phyloP scores from a whole-genome alignment of 2,797 vertebrate genomes.

The Thamnophis elegans region DNA sequence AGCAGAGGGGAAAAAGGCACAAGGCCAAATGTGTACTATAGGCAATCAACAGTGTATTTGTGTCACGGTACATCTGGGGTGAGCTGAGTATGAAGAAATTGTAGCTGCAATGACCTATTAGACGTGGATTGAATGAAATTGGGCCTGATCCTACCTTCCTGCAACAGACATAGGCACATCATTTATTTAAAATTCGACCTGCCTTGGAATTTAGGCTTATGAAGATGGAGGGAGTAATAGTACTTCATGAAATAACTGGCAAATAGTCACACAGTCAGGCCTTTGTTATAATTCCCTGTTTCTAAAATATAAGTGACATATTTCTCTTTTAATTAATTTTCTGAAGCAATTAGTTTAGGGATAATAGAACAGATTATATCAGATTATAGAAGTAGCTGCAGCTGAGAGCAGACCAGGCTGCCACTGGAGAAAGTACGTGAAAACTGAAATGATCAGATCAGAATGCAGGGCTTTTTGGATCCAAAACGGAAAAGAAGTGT shows the following conservation, averaged over 20 bases:
- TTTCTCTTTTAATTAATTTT: slow-evolving; percentile 50
- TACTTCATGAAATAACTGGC: slow-evolving; percentile 35
- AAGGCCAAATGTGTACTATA: neutral
- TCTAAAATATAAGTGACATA: slow-evolving; percentile 54
- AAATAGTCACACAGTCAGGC: slow-evolving; percentile 22
- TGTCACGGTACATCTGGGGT: neutral
- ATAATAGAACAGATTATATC: slow-evolving; percentile 51
- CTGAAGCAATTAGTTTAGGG: slow-evolving; percentile 57
- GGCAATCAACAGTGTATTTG: neutral
- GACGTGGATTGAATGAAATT: too few relatives aligned
- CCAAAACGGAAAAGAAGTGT: neutral
- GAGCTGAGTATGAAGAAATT: neutral
- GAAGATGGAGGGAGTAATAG: neutral
- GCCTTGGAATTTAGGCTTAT: neutral
- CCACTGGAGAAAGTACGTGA: slow-evolving; percentile 38
- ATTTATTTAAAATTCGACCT: neutral
- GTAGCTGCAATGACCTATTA: neutral
- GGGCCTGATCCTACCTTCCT: neutral
- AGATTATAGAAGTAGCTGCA: slow-evolving; percentile 50
- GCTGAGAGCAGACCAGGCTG: slow-evolving; percentile 50
- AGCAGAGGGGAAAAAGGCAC: neutral
- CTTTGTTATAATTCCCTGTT: slow-evolving; percentile 62
- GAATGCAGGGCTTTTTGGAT: neutral
- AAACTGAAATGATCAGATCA: neutral
- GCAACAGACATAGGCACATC: neutral